Percentiles rank a stretch among this genome's conserved stretches.
Conservation (phyloP, 2,113 vertebrate genomes). For the Carollia perspicillata region DNA sequence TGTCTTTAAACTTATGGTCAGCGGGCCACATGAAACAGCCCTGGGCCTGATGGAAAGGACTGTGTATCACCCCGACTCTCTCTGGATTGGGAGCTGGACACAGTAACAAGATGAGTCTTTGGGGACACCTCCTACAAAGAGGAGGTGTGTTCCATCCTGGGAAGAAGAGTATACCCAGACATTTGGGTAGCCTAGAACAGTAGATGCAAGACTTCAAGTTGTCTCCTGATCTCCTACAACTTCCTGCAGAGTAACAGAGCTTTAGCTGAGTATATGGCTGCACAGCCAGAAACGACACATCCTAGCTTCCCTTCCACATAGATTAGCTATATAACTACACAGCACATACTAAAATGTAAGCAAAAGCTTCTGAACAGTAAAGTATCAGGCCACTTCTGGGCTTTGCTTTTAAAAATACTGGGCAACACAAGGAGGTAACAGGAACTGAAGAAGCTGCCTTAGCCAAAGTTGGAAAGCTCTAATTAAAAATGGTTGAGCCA, state of each 20-base stretch:
- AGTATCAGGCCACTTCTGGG: not conserved
- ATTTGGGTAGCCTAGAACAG: not conserved
- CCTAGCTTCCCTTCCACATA: not conserved
- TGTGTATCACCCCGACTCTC: not conserved
- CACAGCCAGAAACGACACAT: not conserved
- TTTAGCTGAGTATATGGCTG: not conserved
- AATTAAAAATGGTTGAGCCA: slow-evolving; percentile 1
- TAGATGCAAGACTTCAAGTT: not conserved
- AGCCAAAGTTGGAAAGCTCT: not conserved
- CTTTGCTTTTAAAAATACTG: slow-evolving; percentile 9
- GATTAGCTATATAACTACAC: not conserved
- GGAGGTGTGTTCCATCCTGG: not conserved
- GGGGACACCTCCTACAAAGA: not conserved
- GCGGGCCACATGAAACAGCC: not conserved
- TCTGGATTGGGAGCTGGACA: not conserved
- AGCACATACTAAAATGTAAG: not conserved
- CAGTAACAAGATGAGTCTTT: not conserved
- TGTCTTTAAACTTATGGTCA: not conserved
- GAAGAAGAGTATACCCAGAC: slow-evolving; percentile 8
- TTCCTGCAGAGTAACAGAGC: slow-evolving; percentile 10
- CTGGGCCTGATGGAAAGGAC: not conserved
- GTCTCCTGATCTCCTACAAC: not conserved
- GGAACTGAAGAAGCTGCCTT: slow-evolving; percentile 8
- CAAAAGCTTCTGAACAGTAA: slow-evolving; percentile 2
- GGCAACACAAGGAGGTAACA: not conserved